Evolutionary conservation across 2,888 invertebrate genomes (phyloP).

Genomic region (Calliphora vomitoria): DNA sequence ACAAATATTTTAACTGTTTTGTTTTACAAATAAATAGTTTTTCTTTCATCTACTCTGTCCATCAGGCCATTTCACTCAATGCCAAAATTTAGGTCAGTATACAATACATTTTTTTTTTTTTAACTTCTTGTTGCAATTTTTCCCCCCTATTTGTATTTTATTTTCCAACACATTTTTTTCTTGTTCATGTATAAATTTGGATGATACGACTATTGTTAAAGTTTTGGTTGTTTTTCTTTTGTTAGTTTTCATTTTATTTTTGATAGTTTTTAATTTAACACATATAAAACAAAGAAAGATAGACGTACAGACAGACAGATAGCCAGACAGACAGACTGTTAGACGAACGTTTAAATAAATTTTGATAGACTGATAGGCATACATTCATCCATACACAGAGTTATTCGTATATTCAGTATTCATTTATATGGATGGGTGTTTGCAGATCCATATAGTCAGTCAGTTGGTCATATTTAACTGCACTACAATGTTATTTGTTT

Average conservation of each 20-base stretch:
- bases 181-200: background rate
- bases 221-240: constrained; percentile 7
- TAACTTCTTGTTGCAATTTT: constrained; percentile 25
- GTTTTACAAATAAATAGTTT: constrained; percentile 3
- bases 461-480: constrained; percentile 59
- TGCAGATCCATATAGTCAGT: constrained; percentile 34
- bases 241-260: constrained; percentile 26
- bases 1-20: background rate
- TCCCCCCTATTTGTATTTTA: background rate
- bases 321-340: background rate
- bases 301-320: background rate
- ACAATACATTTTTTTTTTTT: background rate
- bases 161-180: constrained; percentile 20
- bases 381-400: background rate
- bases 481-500: constrained; percentile 1
- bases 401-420: background rate
- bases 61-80: constrained; percentile 43
- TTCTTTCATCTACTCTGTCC: constrained; percentile 19
- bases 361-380: constrained; percentile 12
- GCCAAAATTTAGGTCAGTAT: constrained; percentile 56
- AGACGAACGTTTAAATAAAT: constrained; percentile 16
- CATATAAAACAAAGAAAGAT: background rate
- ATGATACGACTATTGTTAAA: constrained; percentile 23
- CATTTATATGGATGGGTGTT: background rate
- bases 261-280: constrained; percentile 39